phyloP scores from a whole-genome alignment of 2,113 vertebrate species.

The Rhea americana region DNA sequence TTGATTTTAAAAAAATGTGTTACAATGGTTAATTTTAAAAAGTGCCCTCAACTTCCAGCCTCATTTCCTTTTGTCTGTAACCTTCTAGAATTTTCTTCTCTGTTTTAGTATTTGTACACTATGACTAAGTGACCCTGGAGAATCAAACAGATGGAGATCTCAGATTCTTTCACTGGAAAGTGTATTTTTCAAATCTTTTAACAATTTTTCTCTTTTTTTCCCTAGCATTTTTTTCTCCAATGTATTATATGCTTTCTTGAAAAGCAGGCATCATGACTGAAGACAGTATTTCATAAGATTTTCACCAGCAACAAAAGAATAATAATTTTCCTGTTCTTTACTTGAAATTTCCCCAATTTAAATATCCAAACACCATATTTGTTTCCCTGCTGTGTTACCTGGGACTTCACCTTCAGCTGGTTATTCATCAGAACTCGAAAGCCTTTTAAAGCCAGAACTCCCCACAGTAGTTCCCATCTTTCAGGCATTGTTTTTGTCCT shows the following conservation, averaged over 20 bases:
- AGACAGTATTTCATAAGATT: neutral
- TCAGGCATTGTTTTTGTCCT: neutral
- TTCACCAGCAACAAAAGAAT: neutral
- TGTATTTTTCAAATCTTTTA: neutral
- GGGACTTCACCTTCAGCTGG: neutral
- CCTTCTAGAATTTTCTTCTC: constrained; percentile 35
- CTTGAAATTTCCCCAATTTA: neutral
- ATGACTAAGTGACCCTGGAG: constrained; percentile 35
- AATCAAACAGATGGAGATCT: constrained; percentile 60
- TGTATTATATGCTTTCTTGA: neutral
- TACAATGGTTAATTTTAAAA: constrained; percentile 12
- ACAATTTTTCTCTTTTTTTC: neutral
- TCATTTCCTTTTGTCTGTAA: constrained; percentile 15
- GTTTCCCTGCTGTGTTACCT: neutral
- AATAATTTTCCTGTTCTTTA: neutral
- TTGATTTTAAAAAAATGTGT: neutral
- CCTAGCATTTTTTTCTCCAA: neutral
- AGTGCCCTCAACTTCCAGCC: constrained; percentile 8
- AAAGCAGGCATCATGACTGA: neutral
- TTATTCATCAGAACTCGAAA: neutral
- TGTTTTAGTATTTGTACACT: constrained; percentile 20
- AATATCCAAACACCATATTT: neutral
- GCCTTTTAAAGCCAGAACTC: neutral
- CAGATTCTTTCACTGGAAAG: constrained; percentile 5
- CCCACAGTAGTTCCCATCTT: neutral